Percentiles rank a stretch among this genome's conserved stretches.
phyloP scores from a whole-genome alignment of 2,888 invertebrate genomes.

The Diabrotica balteata region DNA sequence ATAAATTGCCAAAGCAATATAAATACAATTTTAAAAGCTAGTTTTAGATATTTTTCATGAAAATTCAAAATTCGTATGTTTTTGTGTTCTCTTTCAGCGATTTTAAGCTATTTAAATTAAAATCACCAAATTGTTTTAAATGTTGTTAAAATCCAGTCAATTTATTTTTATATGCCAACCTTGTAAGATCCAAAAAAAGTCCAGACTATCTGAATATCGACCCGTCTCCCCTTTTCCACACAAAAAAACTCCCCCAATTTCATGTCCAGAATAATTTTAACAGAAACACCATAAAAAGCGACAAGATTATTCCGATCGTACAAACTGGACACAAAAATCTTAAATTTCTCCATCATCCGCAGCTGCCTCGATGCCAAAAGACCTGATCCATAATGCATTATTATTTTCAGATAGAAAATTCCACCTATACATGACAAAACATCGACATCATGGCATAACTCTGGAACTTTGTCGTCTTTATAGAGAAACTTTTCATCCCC shows the following conservation, averaged over 20 bases:
- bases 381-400: conserved; percentile 31
- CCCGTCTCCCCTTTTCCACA: neutral
- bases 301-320: conserved; percentile 19
- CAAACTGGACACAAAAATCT: conserved; percentile 16
- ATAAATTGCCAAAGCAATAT: too few species aligned
- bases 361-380: conserved; percentile 15
- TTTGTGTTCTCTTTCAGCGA: too few species aligned
- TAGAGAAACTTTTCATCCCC: conserved; percentile 37
- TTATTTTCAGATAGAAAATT: conserved; percentile 29
- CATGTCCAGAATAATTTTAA: conserved; percentile 6
- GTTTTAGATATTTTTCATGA: too few species aligned
- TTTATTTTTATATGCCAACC: too few species aligned
- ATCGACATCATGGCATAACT: conserved; percentile 36
- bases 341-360: conserved; percentile 28
- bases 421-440: conserved; percentile 33
- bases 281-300: conserved; percentile 18
- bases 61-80: too few species aligned
- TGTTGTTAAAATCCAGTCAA: neutral
- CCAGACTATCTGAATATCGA: neutral
- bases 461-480: conserved; percentile 30
- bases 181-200: neutral
- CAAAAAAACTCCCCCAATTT: neutral
- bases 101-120: too few species aligned
- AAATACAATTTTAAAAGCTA: too few species aligned
- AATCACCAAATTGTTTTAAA: too few species aligned